These are phyloP conservation scores for Spondyliosoma cantharus DNA, from an alignment of 2,797 vertebrate genomes.

Conservation along the genomic window DNA sequence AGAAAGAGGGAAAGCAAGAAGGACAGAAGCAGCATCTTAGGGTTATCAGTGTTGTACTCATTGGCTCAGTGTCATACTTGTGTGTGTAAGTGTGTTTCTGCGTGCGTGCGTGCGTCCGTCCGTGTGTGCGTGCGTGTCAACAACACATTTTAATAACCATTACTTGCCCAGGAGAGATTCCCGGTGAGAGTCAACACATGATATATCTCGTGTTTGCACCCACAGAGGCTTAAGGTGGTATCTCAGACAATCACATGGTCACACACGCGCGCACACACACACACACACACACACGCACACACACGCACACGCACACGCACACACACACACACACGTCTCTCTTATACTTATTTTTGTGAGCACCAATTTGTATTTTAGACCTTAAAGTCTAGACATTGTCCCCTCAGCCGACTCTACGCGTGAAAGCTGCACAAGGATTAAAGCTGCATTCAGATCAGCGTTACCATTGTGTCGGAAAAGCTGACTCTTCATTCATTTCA, in stretches of 20 bases:
- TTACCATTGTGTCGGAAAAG: not conserved
- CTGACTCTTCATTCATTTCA: constrained; percentile 1
- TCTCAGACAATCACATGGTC: constrained; percentile 43
- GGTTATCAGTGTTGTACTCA: constrained; percentile 52
- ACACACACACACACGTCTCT: too few species aligned
- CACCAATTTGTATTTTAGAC: not conserved
- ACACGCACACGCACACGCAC: not conserved
- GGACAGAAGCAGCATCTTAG: constrained; percentile 32
- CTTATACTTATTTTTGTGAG: not conserved
- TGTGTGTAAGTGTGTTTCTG: constrained; percentile 11
- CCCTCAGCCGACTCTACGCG: not conserved
- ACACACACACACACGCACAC: not conserved
- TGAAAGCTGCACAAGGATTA: not conserved
- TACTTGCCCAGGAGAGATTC: constrained; percentile 20
- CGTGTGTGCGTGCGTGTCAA: not conserved
- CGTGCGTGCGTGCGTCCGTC: not conserved
- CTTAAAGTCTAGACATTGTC: not conserved
- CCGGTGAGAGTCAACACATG: constrained; percentile 46
- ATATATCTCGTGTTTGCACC: constrained; percentile 36
- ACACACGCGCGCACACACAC: too few species aligned
- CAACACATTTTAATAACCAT: constrained; percentile 12
- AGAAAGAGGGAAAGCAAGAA: constrained; percentile 5
- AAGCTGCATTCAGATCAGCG: not conserved
- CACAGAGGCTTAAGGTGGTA: constrained; percentile 21
- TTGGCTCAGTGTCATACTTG: constrained; percentile 54